Evolutionary conservation across 2,113 vertebrate species (phyloP).

Genomic region (Columba livia): DNA sequence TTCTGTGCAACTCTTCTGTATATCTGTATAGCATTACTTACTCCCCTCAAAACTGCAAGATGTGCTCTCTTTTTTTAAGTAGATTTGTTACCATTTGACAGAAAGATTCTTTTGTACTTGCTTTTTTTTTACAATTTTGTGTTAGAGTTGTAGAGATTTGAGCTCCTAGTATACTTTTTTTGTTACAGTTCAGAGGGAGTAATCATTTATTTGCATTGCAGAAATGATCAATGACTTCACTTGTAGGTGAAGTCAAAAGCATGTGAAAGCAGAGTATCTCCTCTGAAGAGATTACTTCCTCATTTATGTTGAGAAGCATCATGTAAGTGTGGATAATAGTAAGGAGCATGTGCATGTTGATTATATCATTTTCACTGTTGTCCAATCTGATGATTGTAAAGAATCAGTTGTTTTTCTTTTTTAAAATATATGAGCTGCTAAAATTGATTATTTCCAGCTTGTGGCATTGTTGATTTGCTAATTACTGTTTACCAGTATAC

Average conservation of each 20-base stretch:
- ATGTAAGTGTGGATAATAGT: background rate
- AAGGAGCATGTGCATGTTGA: background rate
- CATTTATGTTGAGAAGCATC: background rate
- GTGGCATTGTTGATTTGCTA: background rate
- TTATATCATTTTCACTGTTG: background rate
- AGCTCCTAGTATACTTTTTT: background rate
- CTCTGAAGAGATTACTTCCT: background rate
- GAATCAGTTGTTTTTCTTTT: background rate
- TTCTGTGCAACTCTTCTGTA: background rate
- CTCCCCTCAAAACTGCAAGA: background rate
- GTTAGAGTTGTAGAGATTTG: background rate
- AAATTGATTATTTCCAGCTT: conserved; percentile 6
- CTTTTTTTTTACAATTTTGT: background rate
- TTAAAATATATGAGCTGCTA: background rate
- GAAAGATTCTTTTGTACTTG: background rate
- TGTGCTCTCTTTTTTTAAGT: background rate
- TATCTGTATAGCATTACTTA: background rate
- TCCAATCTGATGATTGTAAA: background rate
- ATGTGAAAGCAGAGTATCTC: background rate
- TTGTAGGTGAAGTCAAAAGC: background rate
- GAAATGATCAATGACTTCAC: background rate
- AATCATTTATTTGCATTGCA: background rate
- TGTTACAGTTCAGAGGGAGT: background rate
- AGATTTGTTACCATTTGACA: background rate
- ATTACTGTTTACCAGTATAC: background rate